Conservation (phyloP, 2,113 vertebrate species). For the Cephalopterus ornatus region DNA sequence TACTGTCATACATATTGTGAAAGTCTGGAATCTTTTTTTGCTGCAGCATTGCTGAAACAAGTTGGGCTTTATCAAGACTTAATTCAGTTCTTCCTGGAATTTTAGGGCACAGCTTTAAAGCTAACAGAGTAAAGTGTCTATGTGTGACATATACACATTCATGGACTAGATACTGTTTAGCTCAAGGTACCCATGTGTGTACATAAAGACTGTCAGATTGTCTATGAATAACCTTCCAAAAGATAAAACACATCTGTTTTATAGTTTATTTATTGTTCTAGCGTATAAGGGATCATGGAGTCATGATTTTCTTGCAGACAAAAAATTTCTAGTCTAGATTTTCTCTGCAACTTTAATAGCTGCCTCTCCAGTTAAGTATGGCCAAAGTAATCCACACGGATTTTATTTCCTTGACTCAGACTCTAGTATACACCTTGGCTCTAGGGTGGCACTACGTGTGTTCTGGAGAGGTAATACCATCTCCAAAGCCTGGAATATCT, state of each 20-base stretch:
- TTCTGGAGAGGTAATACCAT: neutral
- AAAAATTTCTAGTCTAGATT: neutral
- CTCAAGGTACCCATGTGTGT: neutral
- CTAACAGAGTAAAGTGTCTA: neutral
- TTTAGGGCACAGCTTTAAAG: neutral
- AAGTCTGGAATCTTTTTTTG: neutral
- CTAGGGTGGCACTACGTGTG: fast-evolving
- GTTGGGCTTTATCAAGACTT: neutral
- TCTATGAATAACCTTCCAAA: neutral
- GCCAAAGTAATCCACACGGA: neutral
- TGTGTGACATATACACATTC: neutral
- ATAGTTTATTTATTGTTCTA: neutral
- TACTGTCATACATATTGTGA: neutral
- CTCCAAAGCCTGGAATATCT: neutral
- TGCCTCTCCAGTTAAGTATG: neutral
- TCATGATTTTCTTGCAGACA: neutral
- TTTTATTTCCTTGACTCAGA: neutral
- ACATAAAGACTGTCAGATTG: neutral
- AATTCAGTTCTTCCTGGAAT: neutral
- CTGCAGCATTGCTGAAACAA: neutral
- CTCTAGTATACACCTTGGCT: neutral
- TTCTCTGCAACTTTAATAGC: neutral
- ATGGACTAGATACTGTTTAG: neutral
- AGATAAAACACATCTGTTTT: neutral
- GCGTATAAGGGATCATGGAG: fast-evolving